These are phyloP conservation scores for Podarcis lilfordi DNA, from an alignment of 2,797 vertebrate species.

Conservation along the genomic window DNA sequence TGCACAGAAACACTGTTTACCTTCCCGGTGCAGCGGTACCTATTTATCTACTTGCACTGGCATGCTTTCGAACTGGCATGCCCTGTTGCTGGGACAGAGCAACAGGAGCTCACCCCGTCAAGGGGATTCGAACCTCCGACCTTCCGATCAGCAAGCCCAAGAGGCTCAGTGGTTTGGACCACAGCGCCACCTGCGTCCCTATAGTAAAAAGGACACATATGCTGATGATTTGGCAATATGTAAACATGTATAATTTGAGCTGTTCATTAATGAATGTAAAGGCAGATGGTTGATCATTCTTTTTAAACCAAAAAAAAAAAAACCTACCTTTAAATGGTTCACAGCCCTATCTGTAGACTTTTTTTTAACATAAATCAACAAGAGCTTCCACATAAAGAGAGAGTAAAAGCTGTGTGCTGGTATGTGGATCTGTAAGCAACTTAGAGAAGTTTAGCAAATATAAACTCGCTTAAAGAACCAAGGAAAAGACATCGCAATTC, in stretches of 20 bases:
- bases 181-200: accelerated
- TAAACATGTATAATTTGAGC: neutral
- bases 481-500: neutral
- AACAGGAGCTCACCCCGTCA: accelerated
- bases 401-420: neutral
- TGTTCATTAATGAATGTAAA: neutral
- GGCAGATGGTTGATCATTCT: neutral
- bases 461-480: neutral
- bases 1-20: no score
- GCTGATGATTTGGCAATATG: neutral
- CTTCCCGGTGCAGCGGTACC: no score
- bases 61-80: no score
- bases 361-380: neutral
- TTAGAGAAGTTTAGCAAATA: neutral
- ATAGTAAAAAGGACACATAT: neutral
- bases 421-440: neutral
- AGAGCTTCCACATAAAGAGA: neutral
- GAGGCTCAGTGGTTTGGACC: no score
- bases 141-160: neutral
- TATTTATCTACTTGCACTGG: no score
- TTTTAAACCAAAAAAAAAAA: no score
- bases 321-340: neutral
- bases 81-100: no score
- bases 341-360: neutral
- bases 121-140: neutral